Evolutionary conservation across 2,113 vertebrate species (phyloP), one percentile per base, ranked within the genome.

Genomic region (Orycteropus afer): DNA sequence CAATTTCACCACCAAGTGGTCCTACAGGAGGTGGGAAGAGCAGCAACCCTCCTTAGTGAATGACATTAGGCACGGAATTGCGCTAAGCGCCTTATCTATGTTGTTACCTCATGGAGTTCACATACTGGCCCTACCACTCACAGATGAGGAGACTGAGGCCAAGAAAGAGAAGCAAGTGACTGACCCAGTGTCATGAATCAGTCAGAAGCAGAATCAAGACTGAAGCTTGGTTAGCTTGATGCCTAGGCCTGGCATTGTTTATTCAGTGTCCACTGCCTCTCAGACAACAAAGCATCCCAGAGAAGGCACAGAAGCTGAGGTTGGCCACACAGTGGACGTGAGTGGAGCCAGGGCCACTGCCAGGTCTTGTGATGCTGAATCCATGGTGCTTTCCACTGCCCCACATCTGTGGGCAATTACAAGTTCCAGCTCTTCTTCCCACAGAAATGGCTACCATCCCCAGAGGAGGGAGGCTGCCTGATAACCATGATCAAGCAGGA

Each of bases 341-440:
- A 53, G 47, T 25, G 0, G 14, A 88, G 80, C 86, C 81, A 65
- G 92, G 83, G 27, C 37, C 4, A 90, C 67, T 0, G 0, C 37
- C 29, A 0, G 73, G 85, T 47, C 87, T 87, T 42, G 73, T 53
- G 63, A 94, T 85, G 82, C 81, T 91, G 61, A 74, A 71, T 82
- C 53, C 42, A 47, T 14, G 7, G 42, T 59, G 93, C 69, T 94
- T 81, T 63, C 77, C 8, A 0, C 76, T 37, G 55, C 10, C 89
- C 92, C 49, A 93, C 95, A 97, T 96, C 94, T 96, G 96, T 22
- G 90, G 88, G 57, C 92, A 92, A 92, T 96, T 90, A 96, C 42
- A 78, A 80, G 69, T 25, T 92, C 84, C 42, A 32, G 42, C 34
- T 89, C 77, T 67, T 91, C 92, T 82, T 80, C 93, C 84, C 84